Evolutionary conservation across 2,797 vertebrate genomes (phyloP), one percentile per base, ranked within the genome.

Genomic region (Sebastes matsubarae): DNA sequence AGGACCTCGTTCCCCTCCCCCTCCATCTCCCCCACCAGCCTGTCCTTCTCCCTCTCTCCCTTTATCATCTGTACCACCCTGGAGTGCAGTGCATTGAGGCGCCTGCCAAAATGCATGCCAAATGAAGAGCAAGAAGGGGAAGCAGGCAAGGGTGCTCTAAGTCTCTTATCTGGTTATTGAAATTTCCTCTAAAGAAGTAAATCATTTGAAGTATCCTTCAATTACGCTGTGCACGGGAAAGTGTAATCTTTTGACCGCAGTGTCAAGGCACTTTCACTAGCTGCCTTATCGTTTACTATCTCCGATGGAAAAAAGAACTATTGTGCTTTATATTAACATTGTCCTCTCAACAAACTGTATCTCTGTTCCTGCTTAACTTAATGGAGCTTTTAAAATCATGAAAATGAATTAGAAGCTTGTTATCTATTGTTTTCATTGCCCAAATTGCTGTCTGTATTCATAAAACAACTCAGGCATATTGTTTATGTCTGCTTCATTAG

Each of bases 151-250:
- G 69, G 58, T 24, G 30, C 80, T 80, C 54, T 72, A 69, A 85
- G 75, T 79, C 79, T 90, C 73, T 90, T 89, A 89, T 90, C 84
- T 83, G 46, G 25, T 83, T 84, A 75, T 66, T 84, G 76, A 88
- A 90, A 82, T 81, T 70, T 63, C 75, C 73, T 87, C 79, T 54
- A 50, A 82, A 70, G 52, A 73, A 80, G 72, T 73, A 29, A 81
- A 68, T 85, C 9, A 75, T 85, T 85, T 85, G 77, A 89, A 75
- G 81, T 72, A 80, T 80, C 81, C 78, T 84, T 89, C 81, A 80
- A 78, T 92, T 86, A 89, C 65, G 64, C 46, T 27, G 58, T 24
- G 72, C 68, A 54, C 13, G 9, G 64, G 69, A 71, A 85, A 75
- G 29, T 30, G 24, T 27, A 12, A n/a, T 50, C 58, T 12, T 80